Evolutionary conservation across 2,797 vertebrate species (phyloP), one percentile per base, ranked within the genome.

Genomic region (Bovichtus diacanthus): DNA sequence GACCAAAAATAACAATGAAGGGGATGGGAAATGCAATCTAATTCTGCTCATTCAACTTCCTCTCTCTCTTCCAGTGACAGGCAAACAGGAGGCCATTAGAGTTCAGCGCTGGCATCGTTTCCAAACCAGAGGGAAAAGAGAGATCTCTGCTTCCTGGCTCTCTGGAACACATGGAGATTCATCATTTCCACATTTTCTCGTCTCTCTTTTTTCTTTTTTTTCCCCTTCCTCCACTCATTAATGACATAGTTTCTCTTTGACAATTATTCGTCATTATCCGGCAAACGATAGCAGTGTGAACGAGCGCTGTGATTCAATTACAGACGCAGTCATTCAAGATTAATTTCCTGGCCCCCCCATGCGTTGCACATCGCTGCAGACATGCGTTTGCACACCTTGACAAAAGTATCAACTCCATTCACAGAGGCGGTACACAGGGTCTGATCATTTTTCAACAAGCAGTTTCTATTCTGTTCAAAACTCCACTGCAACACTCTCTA

Each of bases 1-100:
- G 89, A 94, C 89, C 88, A 92, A 90, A 94, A 93, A 94, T 93
- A 94, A 94, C 92, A 93, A 93, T 90, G 86, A 92, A 82, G 87
- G 88, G 77, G 81, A 90, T 84, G 86, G 88, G 90, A 91, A 92
- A 89, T 76, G 87, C 89, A 93, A 94, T 94, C 89, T 92, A 92
- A 93, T 92, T 94, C 92, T 68, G 74, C 86, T 93, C 88, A 87
- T 94, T 92, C 88, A 89, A 86, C 90, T 90, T 88, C 85, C 87
- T 80, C 80, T 71, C 88, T 89, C 86, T 81, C 80, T 62, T 60
- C 75, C 72, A 47, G 78, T 88, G 85, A 90, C 87, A 91, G 87
- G 74, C 81, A 88, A 90, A 89, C 85, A 88, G 90, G 90, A 92
- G 89, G 90, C 86, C 90, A 92, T 93, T 91, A 90, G 77, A 78